Base-by-base conservation (phyloP, 2,888 invertebrate genomes). In the Archaeoteleia sp. region DNA sequence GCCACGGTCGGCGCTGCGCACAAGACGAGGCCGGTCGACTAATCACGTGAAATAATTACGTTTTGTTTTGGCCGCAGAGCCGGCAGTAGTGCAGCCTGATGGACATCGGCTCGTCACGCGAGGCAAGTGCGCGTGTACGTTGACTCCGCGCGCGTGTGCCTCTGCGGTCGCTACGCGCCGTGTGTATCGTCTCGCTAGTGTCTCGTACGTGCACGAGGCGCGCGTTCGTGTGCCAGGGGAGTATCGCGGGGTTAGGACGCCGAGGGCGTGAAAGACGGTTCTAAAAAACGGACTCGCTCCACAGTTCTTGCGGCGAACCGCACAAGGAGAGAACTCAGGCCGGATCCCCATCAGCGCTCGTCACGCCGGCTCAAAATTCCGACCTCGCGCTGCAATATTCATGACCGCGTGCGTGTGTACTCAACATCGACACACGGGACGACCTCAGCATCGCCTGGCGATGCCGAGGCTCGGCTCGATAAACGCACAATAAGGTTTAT, bases 31-130 rank as follows among this genome's bases (percentile, higher is more conserved):
- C 46, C 53, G 68, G 68, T 67, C 78, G 75, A 74, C 80, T 83
- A 82, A 82, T 82, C 82, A 81, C 74, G 78, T 76, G 76, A 82
- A 82, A 82, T 82, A 82, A 83, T 83, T 83, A 80, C 76, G 77
- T 81, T 82, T 80, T 78, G 80, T 81, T 81, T 82, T 76, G 77
- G 78, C 74, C 77, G 76, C 67, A 57, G 61, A 46, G 42, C 61
- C 57, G 58, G 48, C 67, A 57, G 53, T 49, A 45, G 70, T 61
- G 12, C 62, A 54, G 68, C 73, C 72, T 79, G 81, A 82, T 77
- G 78, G 80, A 78, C 80, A 80, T 67, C 73, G 69, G 71, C 75
- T 73, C 78, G 81, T 81, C 82, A 83, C 82, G 82, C 82, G 75
- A 83, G 62, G 49, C 51, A 20, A 37, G 40, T n/a, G 32, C 14